Base-by-base conservation (phyloP, 2,113 vertebrate species). In the Lophius piscatorius region DNA sequence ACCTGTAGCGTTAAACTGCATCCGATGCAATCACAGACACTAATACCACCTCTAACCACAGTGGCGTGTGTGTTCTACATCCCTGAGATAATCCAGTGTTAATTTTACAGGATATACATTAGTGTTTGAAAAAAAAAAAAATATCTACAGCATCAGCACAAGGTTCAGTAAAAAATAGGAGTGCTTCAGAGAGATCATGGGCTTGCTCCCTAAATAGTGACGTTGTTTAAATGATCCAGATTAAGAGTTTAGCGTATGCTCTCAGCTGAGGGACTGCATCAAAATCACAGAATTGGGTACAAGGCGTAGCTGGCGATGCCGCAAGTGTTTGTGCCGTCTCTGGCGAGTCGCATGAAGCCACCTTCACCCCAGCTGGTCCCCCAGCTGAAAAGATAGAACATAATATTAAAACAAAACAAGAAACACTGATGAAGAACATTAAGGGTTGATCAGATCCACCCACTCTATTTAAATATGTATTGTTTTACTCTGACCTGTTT, bases 221-320 rank as follows among this genome's bases (percentile, higher is more conserved):
- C 33, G 21, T 18, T 24, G 24, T 3, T 48, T 16, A 47, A 9
- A 22, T 35, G 11, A 14, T 51, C 41, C 33, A 23, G 3, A 8
- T 22, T 6, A 41, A 11, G 41, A 44, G 33, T 3, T 1, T 8
- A 39, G 5, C 12, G 39, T 52, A 34, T 40, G n/a, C 41, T 33
- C 28, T 59, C 14, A 20, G 11, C 28, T 59, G 16, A 20, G 11
- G 4, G 28, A 13, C 51, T 21, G 29, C 0, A 42, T 58, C 22
- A 33, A 18, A 40, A 23, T 92, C 67, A 93, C 10, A 92, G 39
- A n/a, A 90, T 12, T 0, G 92, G 92, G 70, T 89, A 93, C 49
- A 92, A 50, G 4, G 92, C 88, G 1, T 92, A 91, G 74, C 87
- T 91, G 1, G 91, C 89, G 2, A 93, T 88, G 36, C 92, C 92